phyloP scores from a whole-genome alignment of 2,888 invertebrate species.

The Kuschelorhynchus macadamiae region DNA sequence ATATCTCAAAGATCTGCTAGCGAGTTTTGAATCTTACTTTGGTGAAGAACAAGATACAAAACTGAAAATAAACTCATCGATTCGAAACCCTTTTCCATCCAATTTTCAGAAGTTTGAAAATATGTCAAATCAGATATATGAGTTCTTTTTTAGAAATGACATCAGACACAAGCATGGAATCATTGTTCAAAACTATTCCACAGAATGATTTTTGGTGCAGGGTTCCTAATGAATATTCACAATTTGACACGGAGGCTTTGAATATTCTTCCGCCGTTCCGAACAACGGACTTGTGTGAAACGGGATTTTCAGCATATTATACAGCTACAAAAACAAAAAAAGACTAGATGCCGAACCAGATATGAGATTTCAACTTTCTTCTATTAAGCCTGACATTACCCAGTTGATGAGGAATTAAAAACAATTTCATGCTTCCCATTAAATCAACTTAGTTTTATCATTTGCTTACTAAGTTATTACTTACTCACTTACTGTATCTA shows the following conservation, averaged over 20 bases:
- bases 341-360: neutral
- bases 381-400: neutral
- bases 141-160: constrained; percentile 36
- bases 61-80: constrained; percentile 37
- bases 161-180: constrained; percentile 9
- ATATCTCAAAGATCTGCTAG: constrained; percentile 33
- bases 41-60: constrained; percentile 35
- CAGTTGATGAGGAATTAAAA: neutral
- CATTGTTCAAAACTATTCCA: neutral
- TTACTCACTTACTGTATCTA: no score
- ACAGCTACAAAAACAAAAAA: neutral
- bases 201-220: neutral
- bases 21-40: constrained; percentile 33
- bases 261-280: neutral
- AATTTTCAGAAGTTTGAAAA: constrained; percentile 32
- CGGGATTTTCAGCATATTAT: neutral
- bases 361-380: neutral
- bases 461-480: no score
- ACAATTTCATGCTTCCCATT: neutral
- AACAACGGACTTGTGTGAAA: constrained; percentile 1
- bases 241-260: neutral
- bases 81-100: constrained; percentile 30
- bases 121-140: constrained; percentile 38
- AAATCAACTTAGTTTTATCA: no score
- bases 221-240: neutral